Percentiles rank a stretch among this genome's conserved stretches.
These are phyloP conservation scores for Myrmecobius fasciatus DNA, from an alignment of 2,113 vertebrate genomes.

Conservation along the genomic window DNA sequence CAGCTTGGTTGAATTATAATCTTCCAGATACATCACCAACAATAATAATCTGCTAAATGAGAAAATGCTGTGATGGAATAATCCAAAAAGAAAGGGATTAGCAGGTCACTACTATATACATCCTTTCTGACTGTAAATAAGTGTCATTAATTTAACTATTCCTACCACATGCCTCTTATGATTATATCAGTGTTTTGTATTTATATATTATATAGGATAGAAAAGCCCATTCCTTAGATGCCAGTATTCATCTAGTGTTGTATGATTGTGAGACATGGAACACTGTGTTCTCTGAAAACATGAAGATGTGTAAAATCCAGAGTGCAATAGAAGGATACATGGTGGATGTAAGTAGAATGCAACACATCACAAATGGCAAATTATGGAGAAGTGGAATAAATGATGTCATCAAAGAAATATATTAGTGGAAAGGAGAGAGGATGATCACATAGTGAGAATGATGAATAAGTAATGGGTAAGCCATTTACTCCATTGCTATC, in stretches of 20 bases:
- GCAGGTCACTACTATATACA: constrained; percentile 11
- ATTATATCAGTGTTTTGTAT: neutral
- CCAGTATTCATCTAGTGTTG: neutral
- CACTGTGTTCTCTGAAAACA: neutral
- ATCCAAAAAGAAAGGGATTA: constrained; percentile 8
- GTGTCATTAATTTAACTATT: neutral
- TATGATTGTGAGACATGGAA: neutral
- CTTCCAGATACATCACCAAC: constrained; percentile 8
- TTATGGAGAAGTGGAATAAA: neutral
- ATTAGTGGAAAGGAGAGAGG: neutral
- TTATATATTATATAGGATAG: neutral
- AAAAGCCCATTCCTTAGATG: neutral
- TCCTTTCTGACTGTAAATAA: neutral
- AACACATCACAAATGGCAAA: neutral
- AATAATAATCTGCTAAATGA: constrained; percentile 38
- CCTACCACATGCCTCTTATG: neutral
- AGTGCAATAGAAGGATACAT: neutral
- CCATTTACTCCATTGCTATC: neutral
- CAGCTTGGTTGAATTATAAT: constrained; percentile 42
- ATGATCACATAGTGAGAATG: neutral
- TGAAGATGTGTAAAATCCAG: neutral
- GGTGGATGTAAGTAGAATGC: neutral
- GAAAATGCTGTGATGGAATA: neutral
- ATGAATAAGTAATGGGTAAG: neutral
- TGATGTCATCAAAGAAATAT: neutral